Base-by-base conservation (phyloP, 1,140 invertebrate genomes). In the Ruditapes philippinarum region DNA sequence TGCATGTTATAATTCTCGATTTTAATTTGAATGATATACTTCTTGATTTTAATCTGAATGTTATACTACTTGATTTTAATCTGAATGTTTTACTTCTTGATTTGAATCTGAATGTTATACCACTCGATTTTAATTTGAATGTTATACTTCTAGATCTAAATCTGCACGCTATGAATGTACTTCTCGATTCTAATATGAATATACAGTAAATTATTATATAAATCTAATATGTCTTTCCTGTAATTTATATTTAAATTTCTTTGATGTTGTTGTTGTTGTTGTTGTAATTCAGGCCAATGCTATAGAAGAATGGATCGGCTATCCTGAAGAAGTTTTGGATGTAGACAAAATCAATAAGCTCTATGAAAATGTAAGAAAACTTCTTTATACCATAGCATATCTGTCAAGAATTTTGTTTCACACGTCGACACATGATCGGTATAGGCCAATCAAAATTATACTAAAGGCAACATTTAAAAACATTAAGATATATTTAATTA, bases 171-270 rank as follows among this genome's bases (percentile, higher is more conserved):
- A 12, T 12, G 22, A 51, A 11, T 22, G 11, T 51, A 22, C 49
- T 22, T 12, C 22, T 51, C 49, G 11, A 22, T 51, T 51, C 11
- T 51, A 12, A 12, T 51, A 51, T 51, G 22, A 12, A 12, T 51
- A 22, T 51, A 11, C 11, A 25, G 60, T 17, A n/a, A 11, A 11
- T 11, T 12, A 9, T 31, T 65, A 65, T 9, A 9, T 9, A 11
- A 9, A n/a, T 19, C 60, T 78, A 60, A 73, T 76, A 31, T 93
- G 25, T 57, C 91, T 94, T 95, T 98, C 22, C 96, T 98, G 70
- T 98, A 98, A 98, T 95, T 96, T 1, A 96, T 96, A 83, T 98
- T 98, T 95, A 95, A 98, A 57, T 96, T 97, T 68, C n/a, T n/a
- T n/a, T n/a, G n/a, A n/a, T n/a, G n/a, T n/a, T n/a, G n/a, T n/a